Evolutionary conservation across 2,113 vertebrate species (phyloP).

Genomic region (Cygnus atratus): DNA sequence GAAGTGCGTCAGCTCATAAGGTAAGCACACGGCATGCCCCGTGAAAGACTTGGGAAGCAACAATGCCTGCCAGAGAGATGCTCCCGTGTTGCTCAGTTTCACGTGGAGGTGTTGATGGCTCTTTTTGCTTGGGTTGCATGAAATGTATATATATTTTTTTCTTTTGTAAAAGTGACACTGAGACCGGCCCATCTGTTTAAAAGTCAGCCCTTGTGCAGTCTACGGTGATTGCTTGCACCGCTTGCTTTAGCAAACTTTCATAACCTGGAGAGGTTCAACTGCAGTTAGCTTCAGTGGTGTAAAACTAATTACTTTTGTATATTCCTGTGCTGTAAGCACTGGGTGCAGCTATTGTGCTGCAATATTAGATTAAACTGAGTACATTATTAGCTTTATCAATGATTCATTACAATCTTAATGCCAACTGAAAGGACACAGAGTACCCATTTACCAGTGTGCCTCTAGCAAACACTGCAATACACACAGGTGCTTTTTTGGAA

Average conservation of each 20-base stretch:
- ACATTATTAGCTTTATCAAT: slow-evolving; percentile 65
- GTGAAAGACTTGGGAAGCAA: neutral
- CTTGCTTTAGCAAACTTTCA: neutral
- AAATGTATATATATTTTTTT: neutral
- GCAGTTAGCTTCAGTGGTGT: slow-evolving; percentile 7
- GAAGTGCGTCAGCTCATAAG: neutral
- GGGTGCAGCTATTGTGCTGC: slow-evolving; percentile 34
- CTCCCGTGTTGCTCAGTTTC: neutral
- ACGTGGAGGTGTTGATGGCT: neutral
- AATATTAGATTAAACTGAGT: slow-evolving; percentile 62
- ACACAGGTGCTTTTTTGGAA: neutral
- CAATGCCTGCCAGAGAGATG: neutral
- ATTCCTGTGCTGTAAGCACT: slow-evolving; percentile 37
- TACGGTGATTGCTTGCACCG: neutral
- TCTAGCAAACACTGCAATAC: slow-evolving; percentile 32
- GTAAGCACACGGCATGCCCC: neutral
- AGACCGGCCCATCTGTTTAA: neutral
- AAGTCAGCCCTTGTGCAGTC: neutral
- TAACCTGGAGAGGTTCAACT: slow-evolving; percentile 26
- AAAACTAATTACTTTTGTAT: slow-evolving; percentile 61
- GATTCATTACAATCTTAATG: slow-evolving; percentile 55
- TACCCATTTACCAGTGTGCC: slow-evolving; percentile 28
- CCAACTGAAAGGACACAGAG: slow-evolving; percentile 38
- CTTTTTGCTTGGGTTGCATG: neutral
- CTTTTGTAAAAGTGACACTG: neutral